Conservation (phyloP, 2,797 vertebrate species). For the Pelochelys cantorii region DNA sequence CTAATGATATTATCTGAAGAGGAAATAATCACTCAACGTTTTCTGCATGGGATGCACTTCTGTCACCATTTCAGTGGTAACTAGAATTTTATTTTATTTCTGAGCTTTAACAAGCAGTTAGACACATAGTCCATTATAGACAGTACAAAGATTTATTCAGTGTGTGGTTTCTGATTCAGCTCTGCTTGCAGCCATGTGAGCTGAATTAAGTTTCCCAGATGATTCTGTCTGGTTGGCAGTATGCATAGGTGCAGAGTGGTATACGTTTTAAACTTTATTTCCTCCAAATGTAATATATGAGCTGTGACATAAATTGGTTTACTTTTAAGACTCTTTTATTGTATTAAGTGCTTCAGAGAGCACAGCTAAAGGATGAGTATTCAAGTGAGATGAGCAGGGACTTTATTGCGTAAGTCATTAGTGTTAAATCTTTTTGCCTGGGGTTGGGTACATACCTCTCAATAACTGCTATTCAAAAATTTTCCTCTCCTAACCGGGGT, state of each 20-base stretch:
- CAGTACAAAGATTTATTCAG: conserved; percentile 1
- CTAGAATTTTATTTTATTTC: conserved; percentile 53
- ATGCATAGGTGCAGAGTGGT: not conserved
- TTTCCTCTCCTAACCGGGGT: not conserved
- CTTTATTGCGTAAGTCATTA: not conserved
- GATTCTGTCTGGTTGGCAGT: not conserved
- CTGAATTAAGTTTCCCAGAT: not conserved
- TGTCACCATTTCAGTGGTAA: conserved; percentile 49
- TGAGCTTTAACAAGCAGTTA: conserved; percentile 38
- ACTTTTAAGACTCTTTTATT: not conserved
- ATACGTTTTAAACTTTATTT: not conserved
- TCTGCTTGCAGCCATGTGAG: not conserved
- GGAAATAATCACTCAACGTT: conserved; percentile 54
- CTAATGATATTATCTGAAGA: conserved; percentile 36
- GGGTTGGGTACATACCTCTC: not conserved
- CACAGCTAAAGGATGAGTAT: not conserved
- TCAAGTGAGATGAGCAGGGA: not conserved
- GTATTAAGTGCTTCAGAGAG: not conserved
- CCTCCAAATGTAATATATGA: not conserved
- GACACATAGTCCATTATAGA: conserved; percentile 36
- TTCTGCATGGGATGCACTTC: conserved; percentile 27
- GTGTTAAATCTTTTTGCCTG: not conserved
- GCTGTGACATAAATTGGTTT: not conserved
- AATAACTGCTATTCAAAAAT: not conserved
- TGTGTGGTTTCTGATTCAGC: not conserved